A percentile compares a stretch with the other conserved stretches of the same genome.
Conservation (phyloP, 2,113 vertebrate species). For the Empidonax traillii region DNA sequence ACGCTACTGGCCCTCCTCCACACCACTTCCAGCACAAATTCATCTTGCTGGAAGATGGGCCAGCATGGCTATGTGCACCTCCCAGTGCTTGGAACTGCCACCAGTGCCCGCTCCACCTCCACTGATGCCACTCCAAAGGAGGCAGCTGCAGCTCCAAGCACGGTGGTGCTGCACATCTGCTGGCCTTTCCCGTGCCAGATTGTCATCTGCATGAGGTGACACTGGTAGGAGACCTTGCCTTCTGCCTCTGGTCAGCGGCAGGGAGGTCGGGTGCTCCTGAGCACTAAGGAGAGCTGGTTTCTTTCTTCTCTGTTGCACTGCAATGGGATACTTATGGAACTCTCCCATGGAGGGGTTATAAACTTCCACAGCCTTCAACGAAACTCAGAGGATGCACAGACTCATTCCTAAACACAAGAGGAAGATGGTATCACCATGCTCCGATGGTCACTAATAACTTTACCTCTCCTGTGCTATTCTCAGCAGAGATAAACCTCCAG, state of each 20-base stretch:
- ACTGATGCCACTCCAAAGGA: rapidly evolving
- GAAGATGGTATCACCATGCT: slow-evolving; percentile 57
- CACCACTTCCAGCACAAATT: background rate
- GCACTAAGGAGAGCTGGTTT: background rate
- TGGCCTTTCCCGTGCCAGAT: background rate
- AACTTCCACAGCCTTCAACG: background rate
- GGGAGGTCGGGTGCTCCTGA: background rate
- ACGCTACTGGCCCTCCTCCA: background rate
- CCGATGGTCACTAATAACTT: slow-evolving; percentile 66
- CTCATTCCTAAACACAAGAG: slow-evolving; percentile 1
- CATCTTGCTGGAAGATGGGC: background rate
- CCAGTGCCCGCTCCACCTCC: background rate
- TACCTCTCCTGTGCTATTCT: slow-evolving; percentile 60
- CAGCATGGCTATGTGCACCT: rapidly evolving
- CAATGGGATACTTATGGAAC: rapidly evolving
- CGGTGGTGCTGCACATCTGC: rapidly evolving
- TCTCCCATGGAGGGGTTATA: background rate
- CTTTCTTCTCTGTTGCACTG: background rate
- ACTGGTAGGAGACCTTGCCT: background rate
- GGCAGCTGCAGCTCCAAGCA: rapidly evolving
- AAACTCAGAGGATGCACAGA: slow-evolving; percentile 4
- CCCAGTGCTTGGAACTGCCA: background rate
- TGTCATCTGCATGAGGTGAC: background rate
- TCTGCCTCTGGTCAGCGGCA: background rate
- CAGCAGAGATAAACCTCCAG: slow-evolving; percentile 66